phyloP scores from a whole-genome alignment of 1,140 invertebrate genomes.

The Drosophila neocordata region DNA sequence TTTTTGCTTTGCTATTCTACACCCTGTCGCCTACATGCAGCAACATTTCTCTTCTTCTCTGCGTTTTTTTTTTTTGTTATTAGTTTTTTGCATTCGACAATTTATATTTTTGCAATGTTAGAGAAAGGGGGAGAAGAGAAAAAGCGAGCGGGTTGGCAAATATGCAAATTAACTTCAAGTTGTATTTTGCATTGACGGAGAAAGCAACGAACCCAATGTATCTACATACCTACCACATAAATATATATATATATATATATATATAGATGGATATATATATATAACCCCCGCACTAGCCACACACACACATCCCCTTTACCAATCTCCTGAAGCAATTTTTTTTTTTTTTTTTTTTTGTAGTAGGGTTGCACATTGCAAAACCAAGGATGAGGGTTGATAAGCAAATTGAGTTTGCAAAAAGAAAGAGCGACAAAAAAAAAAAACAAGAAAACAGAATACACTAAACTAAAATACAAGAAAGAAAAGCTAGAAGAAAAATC shows the following conservation, averaged over 20 bases:
- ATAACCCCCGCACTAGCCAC: not conserved
- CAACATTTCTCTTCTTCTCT: constrained; percentile 20
- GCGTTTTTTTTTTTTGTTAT: constrained; percentile 49
- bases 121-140: not conserved
- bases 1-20: constrained; percentile 18
- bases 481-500: not conserved
- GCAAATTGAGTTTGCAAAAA: constrained; percentile 41
- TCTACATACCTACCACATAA: not conserved
- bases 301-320: constrained; percentile 3
- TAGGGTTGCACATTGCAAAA: constrained; percentile 48
- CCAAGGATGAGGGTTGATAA: constrained; percentile 63
- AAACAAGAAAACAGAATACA: constrained; percentile 6
- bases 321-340: constrained; percentile 4
- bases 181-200: constrained; percentile 51
- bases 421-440: constrained; percentile 6
- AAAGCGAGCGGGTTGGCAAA: constrained; percentile 52
- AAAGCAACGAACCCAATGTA: constrained; percentile 11
- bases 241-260: not conserved
- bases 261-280: not conserved
- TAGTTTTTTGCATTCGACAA: constrained; percentile 68
- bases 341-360: not conserved
- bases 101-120: constrained; percentile 61
- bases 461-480: not conserved
- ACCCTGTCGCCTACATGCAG: constrained; percentile 54
- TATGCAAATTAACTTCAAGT: constrained; percentile 79